Conservation (phyloP, 92 coral and sea anemone genomes). For the Heteractis magnifica region DNA sequence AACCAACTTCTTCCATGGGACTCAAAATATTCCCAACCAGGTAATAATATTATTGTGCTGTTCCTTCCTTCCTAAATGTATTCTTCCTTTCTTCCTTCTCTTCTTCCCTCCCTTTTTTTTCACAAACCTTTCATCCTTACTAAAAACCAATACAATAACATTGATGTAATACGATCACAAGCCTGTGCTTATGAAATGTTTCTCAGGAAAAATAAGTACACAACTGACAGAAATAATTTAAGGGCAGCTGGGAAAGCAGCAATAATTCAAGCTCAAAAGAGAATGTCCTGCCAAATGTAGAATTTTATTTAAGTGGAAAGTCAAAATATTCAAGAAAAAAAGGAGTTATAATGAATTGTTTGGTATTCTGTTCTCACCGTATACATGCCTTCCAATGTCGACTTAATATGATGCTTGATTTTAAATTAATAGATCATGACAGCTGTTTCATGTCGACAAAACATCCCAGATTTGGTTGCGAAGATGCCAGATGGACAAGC, state of each 20-base stretch:
- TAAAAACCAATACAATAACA: not conserved
- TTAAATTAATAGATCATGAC: constrained; percentile 5
- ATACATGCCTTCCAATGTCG: not conserved
- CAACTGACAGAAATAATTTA: not conserved
- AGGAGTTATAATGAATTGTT: not conserved
- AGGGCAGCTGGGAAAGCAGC: constrained; percentile 10
- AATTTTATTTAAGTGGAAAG: constrained; percentile 5
- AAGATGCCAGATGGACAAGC: constrained; percentile 47
- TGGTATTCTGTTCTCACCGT: constrained; percentile 1
- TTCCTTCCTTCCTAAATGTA: not conserved
- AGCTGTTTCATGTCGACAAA: constrained; percentile 16
- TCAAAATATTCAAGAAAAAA: not conserved
- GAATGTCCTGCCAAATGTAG: constrained; percentile 1
- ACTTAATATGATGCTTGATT: not conserved
- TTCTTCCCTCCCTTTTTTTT: constrained; percentile 1
- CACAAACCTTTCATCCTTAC: constrained; percentile 2
- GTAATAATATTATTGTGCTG: constrained; percentile 17
- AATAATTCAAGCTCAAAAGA: constrained; percentile 2
- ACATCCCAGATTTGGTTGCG: constrained; percentile 9
- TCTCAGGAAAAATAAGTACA: not conserved
- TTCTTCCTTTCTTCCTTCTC: not conserved
- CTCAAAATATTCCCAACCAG: constrained; percentile 61
- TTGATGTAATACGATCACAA: no score
- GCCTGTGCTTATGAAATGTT: not conserved
- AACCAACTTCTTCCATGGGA: constrained; percentile 53